These are phyloP conservation scores for Cryptus viduatorius DNA, from an alignment of 2,888 invertebrate genomes.

Conservation along the genomic window DNA sequence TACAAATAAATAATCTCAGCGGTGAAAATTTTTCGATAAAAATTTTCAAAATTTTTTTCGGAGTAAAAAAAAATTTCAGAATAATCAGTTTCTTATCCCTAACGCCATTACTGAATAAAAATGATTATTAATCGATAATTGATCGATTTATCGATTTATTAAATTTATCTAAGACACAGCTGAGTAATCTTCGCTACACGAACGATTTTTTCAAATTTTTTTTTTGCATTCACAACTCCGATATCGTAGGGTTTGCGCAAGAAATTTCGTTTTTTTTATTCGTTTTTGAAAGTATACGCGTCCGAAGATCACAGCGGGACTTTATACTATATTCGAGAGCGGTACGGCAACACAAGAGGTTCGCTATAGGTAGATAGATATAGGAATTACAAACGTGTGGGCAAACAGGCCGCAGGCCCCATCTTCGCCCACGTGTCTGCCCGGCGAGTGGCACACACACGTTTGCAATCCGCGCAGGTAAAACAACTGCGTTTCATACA, in stretches of 20 bases:
- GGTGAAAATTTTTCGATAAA: too few species aligned
- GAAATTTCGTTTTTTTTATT: not conserved
- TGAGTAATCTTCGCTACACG: too few species aligned
- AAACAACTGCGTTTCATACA: not conserved
- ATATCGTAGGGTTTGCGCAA: not conserved
- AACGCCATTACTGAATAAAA: not conserved
- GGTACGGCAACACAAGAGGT: not conserved
- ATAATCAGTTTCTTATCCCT: not conserved
- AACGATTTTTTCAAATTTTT: not conserved
- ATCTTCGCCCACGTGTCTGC: slow-evolving; percentile 77
- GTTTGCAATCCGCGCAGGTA: slow-evolving; percentile 39
- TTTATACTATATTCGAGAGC: not conserved
- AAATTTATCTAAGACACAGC: not conserved
- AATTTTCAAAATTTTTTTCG: too few species aligned
- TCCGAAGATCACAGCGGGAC: slow-evolving; percentile 9
- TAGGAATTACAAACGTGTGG: slow-evolving; percentile 76
- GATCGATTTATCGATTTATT: not conserved
- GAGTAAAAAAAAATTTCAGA: not conserved
- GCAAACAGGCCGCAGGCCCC: slow-evolving; percentile 79
- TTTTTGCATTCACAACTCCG: not conserved
- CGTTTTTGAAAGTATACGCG: slow-evolving; percentile 37
- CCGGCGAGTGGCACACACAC: slow-evolving; percentile 37
- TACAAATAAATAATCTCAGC: too few species aligned
- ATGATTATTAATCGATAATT: not conserved
- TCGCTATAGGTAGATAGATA: slow-evolving; percentile 34